Percentiles rank a stretch among this genome's conserved stretches.
These are phyloP conservation scores for Ommatoiulus sabulosus DNA, from an alignment of 2,888 invertebrate genomes.

Conservation along the genomic window DNA sequence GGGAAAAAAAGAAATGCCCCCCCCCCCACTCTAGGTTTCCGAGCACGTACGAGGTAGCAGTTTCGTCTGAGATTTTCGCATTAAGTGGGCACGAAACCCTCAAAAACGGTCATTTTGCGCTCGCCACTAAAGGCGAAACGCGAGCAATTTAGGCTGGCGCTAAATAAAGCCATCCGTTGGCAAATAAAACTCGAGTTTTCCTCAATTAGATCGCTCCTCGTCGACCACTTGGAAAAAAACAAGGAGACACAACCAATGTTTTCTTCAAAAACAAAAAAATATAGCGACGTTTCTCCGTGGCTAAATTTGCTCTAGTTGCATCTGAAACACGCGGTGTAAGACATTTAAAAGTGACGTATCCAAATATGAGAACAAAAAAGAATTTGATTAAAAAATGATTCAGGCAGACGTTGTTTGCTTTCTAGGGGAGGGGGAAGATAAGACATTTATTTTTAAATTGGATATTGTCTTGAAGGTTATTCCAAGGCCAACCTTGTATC, in stretches of 20 bases:
- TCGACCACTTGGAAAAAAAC: constrained; percentile 29
- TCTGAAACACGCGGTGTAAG: not conserved
- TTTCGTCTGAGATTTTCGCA: constrained; percentile 29
- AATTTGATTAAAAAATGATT: no score
- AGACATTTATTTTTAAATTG: no score
- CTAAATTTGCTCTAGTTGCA: not conserved
- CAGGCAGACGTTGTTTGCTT: no score
- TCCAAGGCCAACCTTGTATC: no score
- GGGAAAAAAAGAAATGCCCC: not conserved
- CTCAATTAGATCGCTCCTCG: constrained; percentile 20
- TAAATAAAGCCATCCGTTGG: constrained; percentile 29
- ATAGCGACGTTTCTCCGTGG: not conserved
- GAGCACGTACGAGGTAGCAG: constrained; percentile 17
- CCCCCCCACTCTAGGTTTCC: constrained; percentile 2
- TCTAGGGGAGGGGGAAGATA: no score
- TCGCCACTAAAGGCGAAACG: constrained; percentile 26
- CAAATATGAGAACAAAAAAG: no score
- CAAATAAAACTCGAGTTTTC: constrained; percentile 23
- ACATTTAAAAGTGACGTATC: no score
- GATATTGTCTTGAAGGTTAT: no score
- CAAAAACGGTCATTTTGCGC: constrained; percentile 28
- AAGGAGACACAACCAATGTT: constrained; percentile 13
- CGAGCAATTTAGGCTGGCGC: constrained; percentile 25
- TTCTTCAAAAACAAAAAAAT: not conserved
- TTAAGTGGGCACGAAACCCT: constrained; percentile 18